These are phyloP conservation scores for Coregonus clupeaformis DNA, from an alignment of 2,113 vertebrate species.

Conservation along the genomic window DNA sequence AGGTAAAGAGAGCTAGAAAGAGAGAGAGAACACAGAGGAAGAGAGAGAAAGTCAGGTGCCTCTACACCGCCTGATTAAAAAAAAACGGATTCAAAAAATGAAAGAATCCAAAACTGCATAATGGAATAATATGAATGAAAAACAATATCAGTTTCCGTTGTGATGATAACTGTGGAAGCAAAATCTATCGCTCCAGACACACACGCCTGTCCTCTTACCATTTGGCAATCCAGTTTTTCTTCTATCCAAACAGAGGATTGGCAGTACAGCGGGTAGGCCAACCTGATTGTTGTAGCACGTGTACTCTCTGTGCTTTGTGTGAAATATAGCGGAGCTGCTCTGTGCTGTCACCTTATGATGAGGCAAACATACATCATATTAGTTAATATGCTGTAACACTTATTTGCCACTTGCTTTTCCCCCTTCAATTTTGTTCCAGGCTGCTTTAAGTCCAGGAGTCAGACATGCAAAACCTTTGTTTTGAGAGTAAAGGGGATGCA, in stretches of 20 bases:
- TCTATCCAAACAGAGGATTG: slow-evolving; percentile 42
- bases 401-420: slow-evolving; percentile 36
- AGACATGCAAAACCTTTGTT: slow-evolving; percentile 56
- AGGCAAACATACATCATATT: slow-evolving; percentile 17
- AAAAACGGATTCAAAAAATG: slow-evolving; percentile 45
- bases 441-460: slow-evolving; percentile 36
- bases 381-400: slow-evolving; percentile 7
- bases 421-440: slow-evolving; percentile 38
- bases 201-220: slow-evolving; percentile 31
- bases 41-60: slow-evolving; percentile 39
- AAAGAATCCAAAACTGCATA: slow-evolving; percentile 24
- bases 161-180: slow-evolving; percentile 39
- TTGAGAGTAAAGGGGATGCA: slow-evolving; percentile 46
- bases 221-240: slow-evolving; percentile 41
- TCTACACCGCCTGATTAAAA: slow-evolving; percentile 53
- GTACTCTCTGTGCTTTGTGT: slow-evolving; percentile 54
- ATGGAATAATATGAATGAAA: slow-evolving; percentile 37
- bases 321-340: slow-evolving; percentile 44
- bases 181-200: slow-evolving; percentile 33
- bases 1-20: slow-evolving; percentile 12
- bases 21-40: not conserved
- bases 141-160: slow-evolving; percentile 11
- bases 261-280: slow-evolving; percentile 33
- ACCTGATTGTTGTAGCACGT: slow-evolving; percentile 51
- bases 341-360: slow-evolving; percentile 35